Conservation (phyloP, 2,113 vertebrate genomes). For the Marmota flaviventris region DNA sequence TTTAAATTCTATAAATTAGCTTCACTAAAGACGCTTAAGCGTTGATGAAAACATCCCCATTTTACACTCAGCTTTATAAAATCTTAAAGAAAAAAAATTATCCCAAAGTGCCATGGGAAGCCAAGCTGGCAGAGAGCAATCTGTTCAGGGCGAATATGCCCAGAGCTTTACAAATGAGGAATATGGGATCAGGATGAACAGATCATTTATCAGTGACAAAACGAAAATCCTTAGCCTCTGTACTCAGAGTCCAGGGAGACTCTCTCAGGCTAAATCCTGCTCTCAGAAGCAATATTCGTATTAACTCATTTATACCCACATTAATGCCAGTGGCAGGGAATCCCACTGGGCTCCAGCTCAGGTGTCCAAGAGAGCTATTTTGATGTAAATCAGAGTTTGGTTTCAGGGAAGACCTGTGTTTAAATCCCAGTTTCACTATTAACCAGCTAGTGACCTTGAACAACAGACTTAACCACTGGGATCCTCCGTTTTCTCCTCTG, state of each 20-base stretch:
- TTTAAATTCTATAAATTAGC: constrained; percentile 79
- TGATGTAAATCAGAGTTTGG: neutral
- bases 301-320: constrained; percentile 12
- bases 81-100: constrained; percentile 50
- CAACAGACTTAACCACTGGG: neutral
- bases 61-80: constrained; percentile 76
- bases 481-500: neutral
- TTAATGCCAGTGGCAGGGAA: neutral
- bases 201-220: constrained; percentile 61
- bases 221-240: neutral
- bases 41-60: constrained; percentile 78
- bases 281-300: neutral
- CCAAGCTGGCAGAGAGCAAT: constrained; percentile 46
- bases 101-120: neutral
- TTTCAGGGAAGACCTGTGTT: neutral
- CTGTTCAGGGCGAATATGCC: constrained; percentile 30
- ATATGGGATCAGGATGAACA: constrained; percentile 1
- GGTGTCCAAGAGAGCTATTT: neutral
- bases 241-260: neutral
- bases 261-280: neutral
- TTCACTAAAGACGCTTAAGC: constrained; percentile 79
- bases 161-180: constrained; percentile 66
- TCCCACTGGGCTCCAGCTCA: accelerated
- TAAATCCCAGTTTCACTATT: neutral
- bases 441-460: neutral